Conservation (phyloP, 2,797 vertebrate genomes). For the Neopelma chrysocephalum region DNA sequence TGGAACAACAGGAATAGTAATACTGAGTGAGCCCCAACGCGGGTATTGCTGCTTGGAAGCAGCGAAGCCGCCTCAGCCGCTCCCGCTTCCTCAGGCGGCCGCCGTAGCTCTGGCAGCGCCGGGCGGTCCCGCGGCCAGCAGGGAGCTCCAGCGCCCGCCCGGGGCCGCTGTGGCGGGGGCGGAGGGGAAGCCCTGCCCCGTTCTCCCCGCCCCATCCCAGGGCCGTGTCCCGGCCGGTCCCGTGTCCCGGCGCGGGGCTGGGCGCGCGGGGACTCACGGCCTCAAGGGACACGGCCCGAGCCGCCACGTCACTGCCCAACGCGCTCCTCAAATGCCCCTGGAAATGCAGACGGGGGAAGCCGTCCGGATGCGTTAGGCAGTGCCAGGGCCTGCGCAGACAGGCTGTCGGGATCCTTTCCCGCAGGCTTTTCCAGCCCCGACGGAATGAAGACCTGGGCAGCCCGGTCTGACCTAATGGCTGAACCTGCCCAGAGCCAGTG, state of each 20-base stretch:
- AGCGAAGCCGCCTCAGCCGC: accelerated
- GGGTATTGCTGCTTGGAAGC: accelerated
- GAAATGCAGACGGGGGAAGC: neutral
- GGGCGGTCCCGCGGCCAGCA: neutral
- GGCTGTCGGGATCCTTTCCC: neutral
- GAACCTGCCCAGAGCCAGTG: neutral
- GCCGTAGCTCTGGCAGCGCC: neutral
- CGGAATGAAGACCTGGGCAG: neutral
- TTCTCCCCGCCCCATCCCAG: neutral
- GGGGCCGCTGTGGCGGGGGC: neutral
- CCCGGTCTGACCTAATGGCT: neutral
- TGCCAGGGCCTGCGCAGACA: neutral
- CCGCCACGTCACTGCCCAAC: neutral
- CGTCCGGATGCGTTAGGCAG: accelerated
- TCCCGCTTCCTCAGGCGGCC: neutral
- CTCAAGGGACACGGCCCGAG: accelerated
- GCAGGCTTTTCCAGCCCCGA: neutral
- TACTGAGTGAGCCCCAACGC: accelerated
- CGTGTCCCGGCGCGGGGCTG: neutral
- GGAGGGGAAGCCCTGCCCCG: neutral
- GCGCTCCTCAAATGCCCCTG: neutral
- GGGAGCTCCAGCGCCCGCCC: neutral
- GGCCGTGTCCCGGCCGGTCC: neutral
- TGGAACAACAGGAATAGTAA: accelerated
- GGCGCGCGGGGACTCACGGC: neutral